Evolutionary conservation across 2,888 invertebrate genomes (phyloP).

Genomic region (Synanthedon andrenaeformis): DNA sequence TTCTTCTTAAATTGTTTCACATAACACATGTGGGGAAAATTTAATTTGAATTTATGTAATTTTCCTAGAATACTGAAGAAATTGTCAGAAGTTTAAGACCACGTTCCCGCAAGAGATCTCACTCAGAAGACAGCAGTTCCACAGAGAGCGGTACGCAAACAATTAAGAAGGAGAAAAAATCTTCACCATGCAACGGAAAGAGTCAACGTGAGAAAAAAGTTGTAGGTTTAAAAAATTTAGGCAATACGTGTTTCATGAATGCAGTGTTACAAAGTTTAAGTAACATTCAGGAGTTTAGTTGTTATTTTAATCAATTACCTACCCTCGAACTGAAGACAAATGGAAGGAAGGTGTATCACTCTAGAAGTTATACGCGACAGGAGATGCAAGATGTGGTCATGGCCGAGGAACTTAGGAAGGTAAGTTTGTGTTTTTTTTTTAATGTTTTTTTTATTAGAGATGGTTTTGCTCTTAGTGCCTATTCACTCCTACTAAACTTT

Average conservation of each 20-base stretch:
- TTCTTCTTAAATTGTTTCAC: too few relatives aligned
- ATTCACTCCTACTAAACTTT: too few relatives aligned
- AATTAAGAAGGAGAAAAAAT: conserved; percentile 43
- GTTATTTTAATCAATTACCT: conserved; percentile 83
- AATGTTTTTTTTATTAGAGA: not conserved
- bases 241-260: conserved; percentile 90
- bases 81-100: conserved; percentile 69
- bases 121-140: conserved; percentile 67
- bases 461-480: too few relatives aligned
- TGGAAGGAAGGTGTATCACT: conserved; percentile 72
- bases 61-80: conserved; percentile 50
- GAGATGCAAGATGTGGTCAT: conserved; percentile 77
- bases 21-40: too few relatives aligned
- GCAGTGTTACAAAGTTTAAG: conserved; percentile 86
- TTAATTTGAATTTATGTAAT: too few relatives aligned
- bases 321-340: conserved; percentile 74
- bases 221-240: conserved; percentile 82
- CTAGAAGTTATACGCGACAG: conserved; percentile 73
- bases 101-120: conserved; percentile 71
- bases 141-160: conserved; percentile 51
- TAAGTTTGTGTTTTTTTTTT: conserved; percentile 12
- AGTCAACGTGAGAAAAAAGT: conserved; percentile 72
- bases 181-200: conserved; percentile 51
- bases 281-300: conserved; percentile 86
- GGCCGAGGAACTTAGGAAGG: conserved; percentile 83